phyloP scores from a whole-genome alignment of 2,113 vertebrate species.

The Lagopus muta region DNA sequence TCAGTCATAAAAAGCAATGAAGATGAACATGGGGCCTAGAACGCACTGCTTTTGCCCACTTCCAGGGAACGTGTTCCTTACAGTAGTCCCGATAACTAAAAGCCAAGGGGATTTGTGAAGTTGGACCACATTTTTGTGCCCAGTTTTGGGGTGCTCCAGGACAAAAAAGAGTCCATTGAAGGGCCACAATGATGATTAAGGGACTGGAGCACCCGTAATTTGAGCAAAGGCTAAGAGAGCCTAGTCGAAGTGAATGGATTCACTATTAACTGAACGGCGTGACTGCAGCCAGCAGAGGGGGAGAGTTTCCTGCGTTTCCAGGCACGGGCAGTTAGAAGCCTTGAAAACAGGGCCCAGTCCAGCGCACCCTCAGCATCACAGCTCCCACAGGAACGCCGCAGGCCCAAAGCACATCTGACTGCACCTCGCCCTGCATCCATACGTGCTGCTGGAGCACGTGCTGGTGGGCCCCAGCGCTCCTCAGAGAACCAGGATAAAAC shows the following conservation, averaged over 20 bases:
- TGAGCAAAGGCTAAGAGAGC: neutral
- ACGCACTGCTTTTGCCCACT: neutral
- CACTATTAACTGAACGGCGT: too few relatives aligned
- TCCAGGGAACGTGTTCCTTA: neutral
- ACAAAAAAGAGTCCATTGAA: neutral
- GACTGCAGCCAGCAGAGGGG: neutral
- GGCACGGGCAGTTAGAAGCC: neutral
- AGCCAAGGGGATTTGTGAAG: too few relatives aligned
- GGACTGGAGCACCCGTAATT: neutral
- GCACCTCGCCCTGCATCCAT: neutral
- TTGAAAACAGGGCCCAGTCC: neutral
- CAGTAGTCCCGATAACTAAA: neutral
- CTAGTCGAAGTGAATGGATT: neutral
- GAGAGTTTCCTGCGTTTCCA: neutral
- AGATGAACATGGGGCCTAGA: neutral
- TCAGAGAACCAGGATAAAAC: neutral
- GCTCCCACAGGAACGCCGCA: neutral
- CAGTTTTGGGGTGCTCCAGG: neutral
- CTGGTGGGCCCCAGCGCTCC: rapidly evolving
- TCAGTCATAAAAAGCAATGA: neutral
- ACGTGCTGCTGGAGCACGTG: rapidly evolving
- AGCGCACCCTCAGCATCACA: neutral
- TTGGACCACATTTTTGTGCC: neutral
- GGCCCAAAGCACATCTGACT: neutral
- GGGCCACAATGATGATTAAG: neutral